A percentile compares a stretch with the other conserved stretches of the same genome.
These are phyloP conservation scores for Zygogramma bicolorata DNA, from an alignment of 2,888 invertebrate species.

Conservation along the genomic window DNA sequence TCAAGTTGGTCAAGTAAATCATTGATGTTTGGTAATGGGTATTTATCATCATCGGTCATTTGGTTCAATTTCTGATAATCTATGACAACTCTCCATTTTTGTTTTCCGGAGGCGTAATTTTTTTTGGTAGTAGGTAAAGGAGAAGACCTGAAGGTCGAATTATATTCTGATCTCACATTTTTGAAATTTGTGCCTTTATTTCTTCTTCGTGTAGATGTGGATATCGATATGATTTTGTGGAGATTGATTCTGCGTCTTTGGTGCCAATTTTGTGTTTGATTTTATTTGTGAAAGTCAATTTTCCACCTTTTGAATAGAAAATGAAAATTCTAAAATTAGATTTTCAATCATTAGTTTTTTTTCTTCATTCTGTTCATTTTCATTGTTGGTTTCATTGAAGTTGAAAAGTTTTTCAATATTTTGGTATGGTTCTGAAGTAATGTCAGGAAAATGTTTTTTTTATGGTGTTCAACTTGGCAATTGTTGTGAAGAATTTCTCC, in stretches of 20 bases:
- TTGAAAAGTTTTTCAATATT: background rate
- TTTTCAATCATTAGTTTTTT: background rate
- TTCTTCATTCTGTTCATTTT: background rate
- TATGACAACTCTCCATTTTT: slow-evolving; percentile 13
- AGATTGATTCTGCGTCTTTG: slow-evolving; percentile 16
- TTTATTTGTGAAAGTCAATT: slow-evolving; percentile 23
- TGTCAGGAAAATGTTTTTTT: background rate
- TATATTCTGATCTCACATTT: slow-evolving; percentile 24
- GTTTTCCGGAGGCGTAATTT: slow-evolving; percentile 30
- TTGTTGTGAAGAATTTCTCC: background rate
- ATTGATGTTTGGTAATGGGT: slow-evolving; percentile 5
- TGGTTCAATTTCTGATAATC: slow-evolving; percentile 17
- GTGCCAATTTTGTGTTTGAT: slow-evolving; percentile 34
- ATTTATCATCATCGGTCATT: slow-evolving; percentile 4
- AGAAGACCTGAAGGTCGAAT: slow-evolving; percentile 26
- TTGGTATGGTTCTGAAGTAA: background rate
- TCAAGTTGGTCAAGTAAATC: slow-evolving; percentile 15
- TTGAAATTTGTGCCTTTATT: slow-evolving; percentile 15
- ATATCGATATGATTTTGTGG: slow-evolving; percentile 13
- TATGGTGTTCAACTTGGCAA: too few species aligned
- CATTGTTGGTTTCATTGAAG: background rate
- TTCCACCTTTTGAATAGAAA: too few species aligned
- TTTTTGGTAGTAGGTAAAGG: slow-evolving; percentile 35
- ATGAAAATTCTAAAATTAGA: background rate
- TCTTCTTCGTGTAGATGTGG: slow-evolving; percentile 19